These are phyloP conservation scores for Drosophila navojoa DNA, from an alignment of 1,140 invertebrate genomes.

Conservation along the genomic window DNA sequence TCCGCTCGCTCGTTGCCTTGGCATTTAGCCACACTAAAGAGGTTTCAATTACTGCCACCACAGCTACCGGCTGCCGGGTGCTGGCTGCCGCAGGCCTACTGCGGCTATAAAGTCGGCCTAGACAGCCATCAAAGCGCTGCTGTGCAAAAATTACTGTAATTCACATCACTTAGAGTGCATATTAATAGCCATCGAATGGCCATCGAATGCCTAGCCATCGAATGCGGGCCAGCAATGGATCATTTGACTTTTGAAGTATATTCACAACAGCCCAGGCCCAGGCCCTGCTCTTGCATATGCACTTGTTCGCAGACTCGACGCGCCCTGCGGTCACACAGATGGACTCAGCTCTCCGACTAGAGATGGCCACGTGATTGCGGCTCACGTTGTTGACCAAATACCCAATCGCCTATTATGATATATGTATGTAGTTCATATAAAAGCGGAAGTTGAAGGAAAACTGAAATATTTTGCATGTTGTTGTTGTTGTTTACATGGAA, in stretches of 20 bases:
- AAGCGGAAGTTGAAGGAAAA: too few relatives aligned
- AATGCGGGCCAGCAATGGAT: slow-evolving; percentile 24
- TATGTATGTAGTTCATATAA: not conserved
- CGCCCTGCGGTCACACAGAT: slow-evolving; percentile 39
- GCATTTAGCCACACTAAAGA: slow-evolving; percentile 81
- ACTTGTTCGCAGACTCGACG: slow-evolving; percentile 24
- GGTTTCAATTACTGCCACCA: slow-evolving; percentile 79
- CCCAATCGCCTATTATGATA: not conserved
- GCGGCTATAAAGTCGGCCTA: slow-evolving; percentile 42
- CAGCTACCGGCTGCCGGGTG: slow-evolving; percentile 53
- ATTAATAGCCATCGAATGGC: slow-evolving; percentile 79
- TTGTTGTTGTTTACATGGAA: too few relatives aligned
- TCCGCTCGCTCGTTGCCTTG: slow-evolving; percentile 12
- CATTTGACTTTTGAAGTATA: slow-evolving; percentile 24
- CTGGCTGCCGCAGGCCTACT: slow-evolving; percentile 57
- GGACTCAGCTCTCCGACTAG: slow-evolving; percentile 13
- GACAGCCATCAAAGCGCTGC: slow-evolving; percentile 59
- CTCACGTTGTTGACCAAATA: slow-evolving; percentile 1
- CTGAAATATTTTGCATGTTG: too few relatives aligned
- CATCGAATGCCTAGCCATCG: slow-evolving; percentile 36
- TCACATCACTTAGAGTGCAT: slow-evolving; percentile 83
- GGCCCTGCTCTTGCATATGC: slow-evolving; percentile 34
- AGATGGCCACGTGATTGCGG: slow-evolving; percentile 28
- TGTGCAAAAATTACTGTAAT: slow-evolving; percentile 79
- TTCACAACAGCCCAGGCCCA: slow-evolving; percentile 12